Evolutionary conservation across 2,797 vertebrate species (phyloP).

Genomic region (Dryobates pubescens): DNA sequence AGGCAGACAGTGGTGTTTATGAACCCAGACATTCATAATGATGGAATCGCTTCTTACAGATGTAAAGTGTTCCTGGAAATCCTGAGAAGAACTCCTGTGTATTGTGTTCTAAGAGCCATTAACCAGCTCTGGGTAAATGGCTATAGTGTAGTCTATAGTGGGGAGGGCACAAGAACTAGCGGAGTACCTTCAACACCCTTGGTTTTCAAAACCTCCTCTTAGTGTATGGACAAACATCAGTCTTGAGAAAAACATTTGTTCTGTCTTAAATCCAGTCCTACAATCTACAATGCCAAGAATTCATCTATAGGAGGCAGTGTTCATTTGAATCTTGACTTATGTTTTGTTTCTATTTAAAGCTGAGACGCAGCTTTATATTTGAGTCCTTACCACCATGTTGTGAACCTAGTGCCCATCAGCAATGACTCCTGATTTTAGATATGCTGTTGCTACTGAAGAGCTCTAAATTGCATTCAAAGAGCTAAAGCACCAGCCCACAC

Average conservation of each 20-base stretch:
- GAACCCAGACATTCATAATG: neutral
- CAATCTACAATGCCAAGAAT: neutral
- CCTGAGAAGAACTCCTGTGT: accelerated
- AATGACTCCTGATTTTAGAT: neutral
- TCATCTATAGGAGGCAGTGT: neutral
- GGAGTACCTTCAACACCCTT: neutral
- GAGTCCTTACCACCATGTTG: accelerated
- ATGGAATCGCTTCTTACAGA: neutral
- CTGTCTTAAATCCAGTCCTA: neutral
- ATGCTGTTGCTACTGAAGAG: neutral
- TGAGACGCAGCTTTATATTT: neutral
- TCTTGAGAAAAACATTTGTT: neutral
- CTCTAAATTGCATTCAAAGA: neutral
- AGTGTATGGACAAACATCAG: neutral
- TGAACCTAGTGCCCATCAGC: neutral
- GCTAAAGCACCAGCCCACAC: accelerated
- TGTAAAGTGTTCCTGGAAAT: neutral
- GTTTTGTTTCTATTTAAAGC: no score
- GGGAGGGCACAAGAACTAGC: neutral
- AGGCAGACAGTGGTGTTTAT: accelerated
- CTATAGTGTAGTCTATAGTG: neutral
- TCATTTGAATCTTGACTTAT: neutral
- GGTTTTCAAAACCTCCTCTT: neutral
- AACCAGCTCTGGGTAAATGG: neutral
- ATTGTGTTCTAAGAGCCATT: neutral